phyloP scores from a whole-genome alignment of 2,888 invertebrate species.

The Deroplatys truncata region DNA sequence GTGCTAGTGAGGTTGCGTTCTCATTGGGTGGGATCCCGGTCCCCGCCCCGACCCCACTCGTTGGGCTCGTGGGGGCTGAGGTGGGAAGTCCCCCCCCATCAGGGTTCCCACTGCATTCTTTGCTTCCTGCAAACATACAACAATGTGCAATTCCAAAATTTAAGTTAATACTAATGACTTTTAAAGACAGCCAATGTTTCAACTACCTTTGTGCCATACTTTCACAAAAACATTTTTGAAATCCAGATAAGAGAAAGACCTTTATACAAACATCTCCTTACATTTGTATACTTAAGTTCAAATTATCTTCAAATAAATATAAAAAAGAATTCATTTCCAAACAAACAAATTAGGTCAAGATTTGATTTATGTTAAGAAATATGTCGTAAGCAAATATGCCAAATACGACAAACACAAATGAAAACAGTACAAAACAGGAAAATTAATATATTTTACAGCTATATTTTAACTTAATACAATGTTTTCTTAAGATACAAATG shows the following conservation, averaged over 20 bases:
- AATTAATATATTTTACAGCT: no score
- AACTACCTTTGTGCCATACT: slow-evolving; percentile 16
- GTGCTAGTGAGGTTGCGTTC: slow-evolving; percentile 50
- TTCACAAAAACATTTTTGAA: slow-evolving; percentile 36
- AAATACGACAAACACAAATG: no score
- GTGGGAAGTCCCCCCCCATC: slow-evolving; percentile 65
- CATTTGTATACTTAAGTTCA: background rate
- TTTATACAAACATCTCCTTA: background rate
- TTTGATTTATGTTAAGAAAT: no score
- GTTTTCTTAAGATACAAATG: no score
- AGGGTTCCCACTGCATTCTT: slow-evolving; percentile 57
- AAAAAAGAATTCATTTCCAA: no score
- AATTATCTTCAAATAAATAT: no score
- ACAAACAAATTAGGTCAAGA: no score
- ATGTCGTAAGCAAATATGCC: no score
- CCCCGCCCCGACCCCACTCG: slow-evolving; percentile 33
- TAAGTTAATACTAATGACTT: background rate
- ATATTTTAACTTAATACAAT: no score
- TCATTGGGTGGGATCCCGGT: slow-evolving; percentile 33
- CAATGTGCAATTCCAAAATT: slow-evolving; percentile 23
- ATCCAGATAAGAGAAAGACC: no score
- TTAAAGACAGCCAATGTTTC: background rate
- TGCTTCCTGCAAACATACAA: slow-evolving; percentile 55
- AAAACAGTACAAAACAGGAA: no score
- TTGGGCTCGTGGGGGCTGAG: slow-evolving; percentile 44